Conservation (phyloP, 2,888 invertebrate genomes). For the Crossocerus cetratus region DNA sequence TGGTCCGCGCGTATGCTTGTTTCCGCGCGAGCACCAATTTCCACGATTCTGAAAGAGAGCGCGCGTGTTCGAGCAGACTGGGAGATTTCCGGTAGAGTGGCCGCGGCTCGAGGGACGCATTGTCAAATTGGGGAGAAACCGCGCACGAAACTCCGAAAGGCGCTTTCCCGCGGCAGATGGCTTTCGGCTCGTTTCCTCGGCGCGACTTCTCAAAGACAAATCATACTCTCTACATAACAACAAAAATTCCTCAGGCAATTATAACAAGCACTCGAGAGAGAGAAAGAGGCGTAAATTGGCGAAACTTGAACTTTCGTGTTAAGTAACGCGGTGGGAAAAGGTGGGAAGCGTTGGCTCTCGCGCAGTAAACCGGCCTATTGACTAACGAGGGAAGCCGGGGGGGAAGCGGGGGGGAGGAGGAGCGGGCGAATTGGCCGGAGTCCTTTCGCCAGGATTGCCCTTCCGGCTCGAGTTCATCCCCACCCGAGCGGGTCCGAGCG, state of each 20-base stretch:
- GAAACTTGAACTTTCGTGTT: too few relatives aligned
- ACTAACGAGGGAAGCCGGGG: too few relatives aligned
- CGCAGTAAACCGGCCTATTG: too few relatives aligned
- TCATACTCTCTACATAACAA: neutral
- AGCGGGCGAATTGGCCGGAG: too few relatives aligned
- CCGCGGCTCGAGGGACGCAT: neutral
- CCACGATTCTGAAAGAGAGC: neutral
- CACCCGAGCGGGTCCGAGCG: too few relatives aligned
- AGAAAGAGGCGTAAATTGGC: neutral
- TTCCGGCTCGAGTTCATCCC: too few relatives aligned
- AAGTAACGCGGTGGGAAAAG: too few relatives aligned
- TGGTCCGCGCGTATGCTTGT: neutral
- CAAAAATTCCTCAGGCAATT: neutral
- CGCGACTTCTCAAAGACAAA: neutral
- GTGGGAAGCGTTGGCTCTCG: too few relatives aligned
- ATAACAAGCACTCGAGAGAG: neutral
- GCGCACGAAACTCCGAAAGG: too few relatives aligned
- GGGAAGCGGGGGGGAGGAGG: too few relatives aligned
- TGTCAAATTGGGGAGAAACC: neutral
- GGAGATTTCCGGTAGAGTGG: neutral
- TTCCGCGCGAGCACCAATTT: neutral
- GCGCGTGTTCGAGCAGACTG: slow-evolving; percentile 10
- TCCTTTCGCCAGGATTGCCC: too few relatives aligned
- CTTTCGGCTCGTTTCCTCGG: slow-evolving; percentile 13
- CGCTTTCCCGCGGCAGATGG: slow-evolving; percentile 24